phyloP scores from a whole-genome alignment of 2,797 vertebrate species.

The Varecia variegata region DNA sequence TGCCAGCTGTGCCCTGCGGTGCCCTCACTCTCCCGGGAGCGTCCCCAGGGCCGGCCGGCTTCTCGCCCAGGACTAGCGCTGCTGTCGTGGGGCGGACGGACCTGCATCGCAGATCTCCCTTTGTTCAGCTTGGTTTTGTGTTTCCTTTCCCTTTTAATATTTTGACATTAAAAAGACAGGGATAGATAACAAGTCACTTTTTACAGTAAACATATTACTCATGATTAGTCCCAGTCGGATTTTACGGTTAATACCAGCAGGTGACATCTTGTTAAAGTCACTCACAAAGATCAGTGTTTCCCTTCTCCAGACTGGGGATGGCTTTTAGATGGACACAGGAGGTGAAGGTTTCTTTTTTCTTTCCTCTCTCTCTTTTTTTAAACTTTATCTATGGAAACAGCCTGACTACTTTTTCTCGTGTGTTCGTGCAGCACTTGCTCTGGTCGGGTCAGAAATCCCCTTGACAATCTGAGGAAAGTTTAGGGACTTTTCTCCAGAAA shows the following conservation, averaged over 20 bases:
- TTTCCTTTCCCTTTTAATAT: background rate
- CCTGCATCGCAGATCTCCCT: too few species aligned
- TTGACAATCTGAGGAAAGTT: background rate
- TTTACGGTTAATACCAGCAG: constrained; percentile 62
- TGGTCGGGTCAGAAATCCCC: background rate
- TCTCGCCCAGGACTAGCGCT: rapidly evolving
- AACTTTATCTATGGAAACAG: background rate
- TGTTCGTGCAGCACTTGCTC: rapidly evolving
- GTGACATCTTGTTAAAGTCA: constrained; percentile 57
- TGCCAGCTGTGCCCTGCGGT: rapidly evolving
- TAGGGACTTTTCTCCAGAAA: background rate
- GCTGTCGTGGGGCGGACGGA: rapidly evolving
- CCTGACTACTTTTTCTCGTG: rapidly evolving
- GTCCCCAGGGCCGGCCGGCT: rapidly evolving
- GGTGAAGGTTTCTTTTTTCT: background rate
- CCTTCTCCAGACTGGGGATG: background rate
- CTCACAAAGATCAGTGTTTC: background rate
- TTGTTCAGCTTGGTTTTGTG: too few species aligned
- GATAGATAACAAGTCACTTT: background rate
- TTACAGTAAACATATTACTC: background rate
- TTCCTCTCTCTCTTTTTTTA: background rate
- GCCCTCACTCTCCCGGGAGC: rapidly evolving
- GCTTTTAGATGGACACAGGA: background rate
- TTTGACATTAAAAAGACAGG: background rate
- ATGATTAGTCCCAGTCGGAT: background rate